Evolutionary conservation across 2,113 vertebrate genomes (phyloP).

Genomic region (Varanus komodoensis): DNA sequence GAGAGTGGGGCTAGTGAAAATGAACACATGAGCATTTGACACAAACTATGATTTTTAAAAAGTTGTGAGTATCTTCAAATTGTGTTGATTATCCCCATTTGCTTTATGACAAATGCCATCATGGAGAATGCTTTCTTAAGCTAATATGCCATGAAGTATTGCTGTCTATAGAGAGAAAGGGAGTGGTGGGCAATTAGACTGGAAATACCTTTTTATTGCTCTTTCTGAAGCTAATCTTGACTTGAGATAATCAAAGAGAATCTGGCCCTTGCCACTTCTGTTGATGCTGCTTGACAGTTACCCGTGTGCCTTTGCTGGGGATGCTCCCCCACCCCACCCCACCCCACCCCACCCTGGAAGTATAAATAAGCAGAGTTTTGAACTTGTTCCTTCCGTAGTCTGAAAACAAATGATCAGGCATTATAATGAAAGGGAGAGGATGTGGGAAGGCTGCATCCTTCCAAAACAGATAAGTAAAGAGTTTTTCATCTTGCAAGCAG

Average conservation of each 20-base stretch:
- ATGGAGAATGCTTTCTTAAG: conserved; percentile 30
- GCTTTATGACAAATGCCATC: conserved; percentile 22
- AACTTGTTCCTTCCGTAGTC: neutral
- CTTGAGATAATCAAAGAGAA: conserved; percentile 19
- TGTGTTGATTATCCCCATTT: neutral
- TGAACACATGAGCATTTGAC: neutral
- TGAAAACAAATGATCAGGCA: neutral
- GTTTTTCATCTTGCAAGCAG: neutral
- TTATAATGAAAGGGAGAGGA: conserved; percentile 8
- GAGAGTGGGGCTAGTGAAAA: neutral
- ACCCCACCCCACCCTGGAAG: neutral
- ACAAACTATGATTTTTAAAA: neutral
- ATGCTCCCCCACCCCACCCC: no score
- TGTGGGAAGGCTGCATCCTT: neutral
- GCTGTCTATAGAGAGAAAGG: neutral
- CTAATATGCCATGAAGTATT: neutral
- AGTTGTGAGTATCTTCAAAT: neutral
- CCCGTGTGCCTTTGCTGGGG: neutral
- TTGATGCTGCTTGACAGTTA: neutral
- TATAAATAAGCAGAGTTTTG: neutral
- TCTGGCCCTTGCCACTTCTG: conserved; percentile 8
- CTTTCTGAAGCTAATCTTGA: conserved; percentile 16
- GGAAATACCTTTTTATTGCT: conserved; percentile 7
- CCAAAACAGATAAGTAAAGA: neutral
- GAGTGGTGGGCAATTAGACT: neutral